These are phyloP conservation scores for Decapterus maruadsi DNA, from an alignment of 2,797 vertebrate species.

Conservation along the genomic window DNA sequence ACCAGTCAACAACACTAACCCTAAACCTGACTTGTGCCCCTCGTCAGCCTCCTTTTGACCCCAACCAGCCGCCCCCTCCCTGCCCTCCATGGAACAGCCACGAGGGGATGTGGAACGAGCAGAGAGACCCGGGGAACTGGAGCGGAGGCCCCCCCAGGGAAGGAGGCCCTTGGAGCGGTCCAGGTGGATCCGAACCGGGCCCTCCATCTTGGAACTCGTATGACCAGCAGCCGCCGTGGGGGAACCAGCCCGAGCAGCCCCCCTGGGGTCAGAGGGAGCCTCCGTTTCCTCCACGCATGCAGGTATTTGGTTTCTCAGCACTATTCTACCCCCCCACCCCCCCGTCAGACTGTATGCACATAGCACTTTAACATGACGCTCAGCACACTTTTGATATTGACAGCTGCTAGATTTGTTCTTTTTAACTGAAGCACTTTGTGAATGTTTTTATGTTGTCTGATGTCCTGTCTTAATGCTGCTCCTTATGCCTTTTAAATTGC, in stretches of 20 bases:
- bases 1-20: too few relatives aligned
- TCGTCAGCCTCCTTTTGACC: slow-evolving; percentile 85
- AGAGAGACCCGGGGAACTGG: slow-evolving; percentile 94
- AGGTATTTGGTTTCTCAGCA: slow-evolving; percentile 50
- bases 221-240: slow-evolving; percentile 94
- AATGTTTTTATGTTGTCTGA: too few relatives aligned
- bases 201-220: slow-evolving; percentile 93
- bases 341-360: too few relatives aligned
- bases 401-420: too few relatives aligned
- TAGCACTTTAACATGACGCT: too few relatives aligned
- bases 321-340: too few relatives aligned
- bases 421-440: too few relatives aligned
- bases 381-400: too few relatives aligned
- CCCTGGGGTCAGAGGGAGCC: slow-evolving; percentile 98
- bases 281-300: slow-evolving; percentile 93
- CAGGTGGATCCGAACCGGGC: slow-evolving; percentile 87
- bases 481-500: too few relatives aligned
- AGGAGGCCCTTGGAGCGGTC: slow-evolving; percentile 91
- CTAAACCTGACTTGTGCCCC: slow-evolving; percentile 11
- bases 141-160: slow-evolving; percentile 91
- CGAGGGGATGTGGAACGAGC: slow-evolving; percentile 96
- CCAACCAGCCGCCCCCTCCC: slow-evolving; percentile 92
- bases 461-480: too few relatives aligned
- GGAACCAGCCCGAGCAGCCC: slow-evolving; percentile 94
- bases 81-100: slow-evolving; percentile 98